These are phyloP conservation scores for Nycticorax nycticorax DNA, from an alignment of 2,113 vertebrate species.

Conservation along the genomic window DNA sequence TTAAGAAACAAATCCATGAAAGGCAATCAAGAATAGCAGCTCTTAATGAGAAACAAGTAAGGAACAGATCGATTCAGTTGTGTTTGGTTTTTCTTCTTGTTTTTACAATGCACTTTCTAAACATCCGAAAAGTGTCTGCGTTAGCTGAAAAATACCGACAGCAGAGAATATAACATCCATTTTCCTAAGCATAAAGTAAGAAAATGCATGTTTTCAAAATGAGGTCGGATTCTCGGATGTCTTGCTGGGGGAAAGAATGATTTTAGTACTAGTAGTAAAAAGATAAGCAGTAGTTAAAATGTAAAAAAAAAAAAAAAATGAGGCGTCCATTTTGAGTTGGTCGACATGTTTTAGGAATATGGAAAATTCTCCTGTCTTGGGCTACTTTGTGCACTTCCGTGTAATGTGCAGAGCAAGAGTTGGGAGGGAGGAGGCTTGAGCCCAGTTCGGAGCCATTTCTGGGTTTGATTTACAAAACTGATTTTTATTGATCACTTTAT, in stretches of 20 bases:
- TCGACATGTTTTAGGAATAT: conserved; percentile 91
- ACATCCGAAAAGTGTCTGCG: conserved; percentile 69
- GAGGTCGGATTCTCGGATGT: conserved; percentile 4
- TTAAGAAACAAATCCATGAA: conserved; percentile 86
- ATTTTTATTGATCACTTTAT: conserved; percentile 68
- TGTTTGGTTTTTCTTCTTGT: conserved; percentile 33
- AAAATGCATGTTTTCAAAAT: conserved; percentile 57
- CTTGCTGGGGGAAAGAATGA: conserved; percentile 29
- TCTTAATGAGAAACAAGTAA: conserved; percentile 89
- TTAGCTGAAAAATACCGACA: conserved; percentile 44
- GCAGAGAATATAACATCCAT: conserved; percentile 51
- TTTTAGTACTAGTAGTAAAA: conserved; percentile 29
- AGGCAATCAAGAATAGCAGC: conserved; percentile 82
- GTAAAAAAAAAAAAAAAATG: conserved; percentile 49
- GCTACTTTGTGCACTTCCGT: conserved; percentile 61
- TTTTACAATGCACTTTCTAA: conserved; percentile 65
- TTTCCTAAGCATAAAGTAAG: conserved; percentile 46
- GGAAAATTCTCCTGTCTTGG: conserved; percentile 63
- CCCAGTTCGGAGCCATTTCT: conserved; percentile 31
- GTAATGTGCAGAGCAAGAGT: conserved; percentile 30
- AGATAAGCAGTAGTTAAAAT: conserved; percentile 61
- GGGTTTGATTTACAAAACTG: background rate
- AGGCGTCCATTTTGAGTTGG: conserved; percentile 97
- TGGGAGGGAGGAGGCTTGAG: conserved; percentile 20
- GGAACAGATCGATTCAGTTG: conserved; percentile 55